A percentile compares a stretch with the other conserved stretches of the same genome.
These are phyloP conservation scores for Saguinus imperator DNA, from an alignment of 2,113 vertebrate genomes.

Conservation along the genomic window DNA sequence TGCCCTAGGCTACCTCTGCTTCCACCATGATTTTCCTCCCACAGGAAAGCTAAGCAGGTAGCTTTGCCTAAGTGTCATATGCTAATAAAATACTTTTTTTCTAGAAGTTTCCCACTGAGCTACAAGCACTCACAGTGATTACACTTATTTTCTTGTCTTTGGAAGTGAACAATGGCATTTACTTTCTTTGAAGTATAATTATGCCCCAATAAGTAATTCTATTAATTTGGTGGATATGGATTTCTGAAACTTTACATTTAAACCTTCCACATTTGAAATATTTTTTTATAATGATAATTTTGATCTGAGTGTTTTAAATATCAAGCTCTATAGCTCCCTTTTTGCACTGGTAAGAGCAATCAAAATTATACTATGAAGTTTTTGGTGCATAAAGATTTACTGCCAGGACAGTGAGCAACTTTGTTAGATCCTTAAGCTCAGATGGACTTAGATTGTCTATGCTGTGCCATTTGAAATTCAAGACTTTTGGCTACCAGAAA, in stretches of 20 bases:
- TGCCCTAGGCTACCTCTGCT: neutral
- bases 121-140: conserved; percentile 47
- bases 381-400: conserved; percentile 26
- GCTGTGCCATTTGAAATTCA: neutral
- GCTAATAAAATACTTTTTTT: conserved; percentile 72
- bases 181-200: conserved; percentile 70
- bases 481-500: conserved; percentile 9
- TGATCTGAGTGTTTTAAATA: conserved; percentile 40
- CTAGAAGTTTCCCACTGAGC: conserved; percentile 68
- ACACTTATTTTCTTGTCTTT: conserved; percentile 74
- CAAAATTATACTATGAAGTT: conserved; percentile 20
- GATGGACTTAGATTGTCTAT: neutral
- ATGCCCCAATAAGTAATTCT: conserved; percentile 52
- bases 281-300: conserved; percentile 36
- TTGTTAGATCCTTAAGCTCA: neutral
- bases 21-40: neutral
- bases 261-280: neutral
- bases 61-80: conserved; percentile 48
- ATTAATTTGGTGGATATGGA: conserved; percentile 50
- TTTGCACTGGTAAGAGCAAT: neutral
- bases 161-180: conserved; percentile 50
- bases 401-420: neutral
- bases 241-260: conserved; percentile 48
- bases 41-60: conserved; percentile 54
- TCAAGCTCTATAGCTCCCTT: conserved; percentile 29